Base-by-base conservation (phyloP, 2,797 vertebrate species). In the Spheniscus humboldti region DNA sequence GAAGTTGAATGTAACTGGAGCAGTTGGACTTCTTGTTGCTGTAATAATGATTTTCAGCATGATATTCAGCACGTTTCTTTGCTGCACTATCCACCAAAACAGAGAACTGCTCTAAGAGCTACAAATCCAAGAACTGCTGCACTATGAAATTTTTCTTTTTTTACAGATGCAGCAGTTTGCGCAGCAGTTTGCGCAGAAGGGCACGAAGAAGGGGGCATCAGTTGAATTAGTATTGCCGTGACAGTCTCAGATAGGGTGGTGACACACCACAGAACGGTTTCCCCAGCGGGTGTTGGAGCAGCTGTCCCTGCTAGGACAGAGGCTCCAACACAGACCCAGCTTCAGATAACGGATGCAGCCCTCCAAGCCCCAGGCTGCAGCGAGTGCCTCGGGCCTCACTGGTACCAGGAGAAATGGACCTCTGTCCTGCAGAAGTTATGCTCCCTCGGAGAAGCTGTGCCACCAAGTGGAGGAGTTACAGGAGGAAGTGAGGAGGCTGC, bases 21-120 rank as follows among this genome's bases (percentile, higher is more conserved):
- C 98, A 2, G 98, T 98, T 48, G 99, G 98, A 64, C 98, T 99
- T 55, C 98, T 99, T 53, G 97, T 99, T 31, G 98, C 98, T 3
- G 94, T 99, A 73, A 96, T 99, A 91, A 99, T 99, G 99, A 98
- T 99, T 86, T 99, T 99, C 6, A 89, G 99, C 59, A 99, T 99
- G 98, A 98, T 99, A 96, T 99, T 99, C 96, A 99, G 99, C 90
- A 98, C 98, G 98, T 98, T 99, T 84, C 97, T 99, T 55, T 99
- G 98, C 97, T 99, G 98, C 24, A 98, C 99, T 82, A 98, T 98
- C 97, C 97, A 98, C 92, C 98, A 98, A 97, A 99, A 96, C 92
- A 98, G 98, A 76, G 98, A 99, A 96, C 98, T 98, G 97, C 98
- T 99, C 97, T 98, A 35, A 80, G 25, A 35, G 31, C 9, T 35